Evolutionary conservation across 2,113 vertebrate species (phyloP).

Genomic region (Eulemur rufifrons): DNA sequence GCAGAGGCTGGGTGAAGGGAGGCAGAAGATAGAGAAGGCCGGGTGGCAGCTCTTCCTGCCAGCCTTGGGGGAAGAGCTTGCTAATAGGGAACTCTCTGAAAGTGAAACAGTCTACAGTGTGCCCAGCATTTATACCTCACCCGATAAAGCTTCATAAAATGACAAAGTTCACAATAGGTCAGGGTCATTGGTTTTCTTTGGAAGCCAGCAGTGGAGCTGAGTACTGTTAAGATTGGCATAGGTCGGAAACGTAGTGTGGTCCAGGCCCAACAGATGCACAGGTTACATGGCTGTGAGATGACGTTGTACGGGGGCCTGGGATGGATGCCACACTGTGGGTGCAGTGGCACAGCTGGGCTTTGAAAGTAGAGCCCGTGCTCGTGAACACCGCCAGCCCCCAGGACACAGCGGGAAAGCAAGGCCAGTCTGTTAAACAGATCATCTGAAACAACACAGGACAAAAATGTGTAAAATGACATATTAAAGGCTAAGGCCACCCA

Average conservation of each 20-base stretch:
- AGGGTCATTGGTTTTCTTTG: neutral
- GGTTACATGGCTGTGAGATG: neutral
- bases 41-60: neutral
- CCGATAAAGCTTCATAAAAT: neutral
- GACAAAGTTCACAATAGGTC: neutral
- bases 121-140: neutral
- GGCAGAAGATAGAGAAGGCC: neutral
- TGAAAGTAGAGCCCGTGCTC: neutral
- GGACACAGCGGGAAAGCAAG: neutral
- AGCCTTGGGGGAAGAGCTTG: neutral
- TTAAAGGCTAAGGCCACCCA: neutral
- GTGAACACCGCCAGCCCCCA: accelerated
- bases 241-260: neutral
- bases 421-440: neutral
- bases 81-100: neutral
- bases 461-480: neutral
- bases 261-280: neutral
- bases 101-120: neutral
- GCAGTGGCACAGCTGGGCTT: neutral
- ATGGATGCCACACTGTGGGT: accelerated
- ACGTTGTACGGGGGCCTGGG: accelerated
- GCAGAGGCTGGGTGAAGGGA: neutral
- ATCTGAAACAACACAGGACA: neutral
- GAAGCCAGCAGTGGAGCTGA: neutral
- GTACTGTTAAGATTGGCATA: neutral